A percentile compares a stretch with the other conserved stretches of the same genome.
Conservation (phyloP, 2,888 invertebrate species). For the Strigamia crassipes region DNA sequence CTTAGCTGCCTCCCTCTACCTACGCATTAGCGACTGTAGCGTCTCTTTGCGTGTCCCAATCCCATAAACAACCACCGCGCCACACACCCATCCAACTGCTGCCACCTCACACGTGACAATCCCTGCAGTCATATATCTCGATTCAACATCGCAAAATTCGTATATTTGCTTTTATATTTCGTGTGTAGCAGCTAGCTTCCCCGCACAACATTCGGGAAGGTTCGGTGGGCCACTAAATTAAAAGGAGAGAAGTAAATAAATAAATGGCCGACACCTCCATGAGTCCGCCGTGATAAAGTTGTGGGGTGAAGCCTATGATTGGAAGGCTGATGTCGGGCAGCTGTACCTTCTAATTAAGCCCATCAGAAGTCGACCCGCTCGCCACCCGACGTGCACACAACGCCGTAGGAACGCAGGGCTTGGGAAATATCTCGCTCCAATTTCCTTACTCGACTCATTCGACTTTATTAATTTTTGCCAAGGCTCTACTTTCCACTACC, state of each 20-base stretch:
- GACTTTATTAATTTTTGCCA: constrained; percentile 28
- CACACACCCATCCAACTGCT: constrained; percentile 28
- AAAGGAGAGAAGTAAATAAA: constrained; percentile 37
- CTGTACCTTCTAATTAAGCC: constrained; percentile 23
- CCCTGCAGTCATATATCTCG: constrained; percentile 5
- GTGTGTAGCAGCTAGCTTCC: not conserved
- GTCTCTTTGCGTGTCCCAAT: constrained; percentile 25
- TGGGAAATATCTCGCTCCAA: constrained; percentile 34
- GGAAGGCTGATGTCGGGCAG: constrained; percentile 31
- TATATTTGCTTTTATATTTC: not conserved
- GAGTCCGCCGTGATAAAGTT: constrained; percentile 27
- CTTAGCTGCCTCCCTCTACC: constrained; percentile 26
- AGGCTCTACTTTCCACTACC: constrained; percentile 27
- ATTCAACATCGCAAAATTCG: not conserved
- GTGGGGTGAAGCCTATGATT: constrained; percentile 34
- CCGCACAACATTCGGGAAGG: not conserved
- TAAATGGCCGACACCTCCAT: constrained; percentile 30
- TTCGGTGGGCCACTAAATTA: constrained; percentile 22
- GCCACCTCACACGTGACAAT: constrained; percentile 19
- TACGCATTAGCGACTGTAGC: constrained; percentile 15
- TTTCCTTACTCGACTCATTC: constrained; percentile 25
- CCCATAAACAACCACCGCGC: not conserved
- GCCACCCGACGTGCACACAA: constrained; percentile 13
- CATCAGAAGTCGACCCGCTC: constrained; percentile 34
- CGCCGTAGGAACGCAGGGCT: not conserved